Evolutionary conservation across 2,888 invertebrate genomes (phyloP).

Genomic region (Norana najaformis): DNA sequence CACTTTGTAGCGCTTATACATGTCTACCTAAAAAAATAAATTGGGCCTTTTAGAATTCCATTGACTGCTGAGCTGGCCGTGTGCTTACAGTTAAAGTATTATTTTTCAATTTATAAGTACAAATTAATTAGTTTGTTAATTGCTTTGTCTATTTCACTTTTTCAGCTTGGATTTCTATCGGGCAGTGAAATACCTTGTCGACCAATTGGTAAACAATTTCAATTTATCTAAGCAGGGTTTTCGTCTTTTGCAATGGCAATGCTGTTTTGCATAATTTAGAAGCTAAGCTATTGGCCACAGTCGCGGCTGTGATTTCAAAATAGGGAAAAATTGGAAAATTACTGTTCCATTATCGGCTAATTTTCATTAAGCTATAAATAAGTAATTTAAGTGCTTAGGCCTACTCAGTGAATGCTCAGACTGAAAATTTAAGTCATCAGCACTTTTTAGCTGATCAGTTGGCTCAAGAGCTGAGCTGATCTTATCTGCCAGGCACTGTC

Average conservation of each 20-base stretch:
- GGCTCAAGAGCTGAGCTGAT: neutral
- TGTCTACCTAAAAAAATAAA: too few relatives aligned
- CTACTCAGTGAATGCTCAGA: neutral
- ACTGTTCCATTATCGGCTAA: neutral
- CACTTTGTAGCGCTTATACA: too few relatives aligned
- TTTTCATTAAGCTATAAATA: neutral
- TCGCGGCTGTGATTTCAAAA: too few relatives aligned
- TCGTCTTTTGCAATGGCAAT: neutral
- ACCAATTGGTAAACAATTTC: neutral
- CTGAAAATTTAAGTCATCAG: neutral
- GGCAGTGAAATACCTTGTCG: conserved; percentile 16
- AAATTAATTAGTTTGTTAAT: neutral
- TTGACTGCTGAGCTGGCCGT: too few relatives aligned
- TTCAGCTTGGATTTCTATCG: conserved; percentile 24
- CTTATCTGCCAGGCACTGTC: neutral
- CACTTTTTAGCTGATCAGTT: neutral
- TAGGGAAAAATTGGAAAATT: too few relatives aligned
- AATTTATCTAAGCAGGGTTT: neutral
- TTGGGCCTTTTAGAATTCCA: too few relatives aligned
- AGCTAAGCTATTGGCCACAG: neutral
- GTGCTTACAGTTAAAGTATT: neutral
- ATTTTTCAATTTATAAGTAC: neutral
- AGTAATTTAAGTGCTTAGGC: neutral
- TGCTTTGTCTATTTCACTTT: neutral
- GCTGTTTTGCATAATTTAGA: neutral